These are phyloP conservation scores for Limnephilus marmoratus DNA, from an alignment of 2,888 invertebrate genomes.

Conservation along the genomic window DNA sequence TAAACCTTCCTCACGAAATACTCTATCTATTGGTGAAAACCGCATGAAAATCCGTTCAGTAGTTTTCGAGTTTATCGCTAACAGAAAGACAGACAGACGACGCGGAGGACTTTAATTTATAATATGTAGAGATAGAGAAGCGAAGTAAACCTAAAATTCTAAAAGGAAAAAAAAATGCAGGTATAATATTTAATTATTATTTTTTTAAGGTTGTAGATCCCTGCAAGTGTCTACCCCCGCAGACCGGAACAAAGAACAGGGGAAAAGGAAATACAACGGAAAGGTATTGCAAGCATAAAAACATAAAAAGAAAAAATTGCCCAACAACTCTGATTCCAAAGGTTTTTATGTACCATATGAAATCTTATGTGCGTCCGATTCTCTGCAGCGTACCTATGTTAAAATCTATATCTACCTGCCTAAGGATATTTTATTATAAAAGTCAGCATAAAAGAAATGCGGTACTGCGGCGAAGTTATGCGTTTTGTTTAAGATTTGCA, in stretches of 20 bases:
- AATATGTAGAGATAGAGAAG: too few relatives aligned
- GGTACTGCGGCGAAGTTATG: neutral
- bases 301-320: slow-evolving; percentile 30
- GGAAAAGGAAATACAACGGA: slow-evolving; percentile 61
- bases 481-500: slow-evolving; percentile 7
- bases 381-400: neutral
- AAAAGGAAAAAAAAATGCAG: too few relatives aligned
- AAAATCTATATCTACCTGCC: slow-evolving; percentile 2
- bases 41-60: too few relatives aligned
- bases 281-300: slow-evolving; percentile 52
- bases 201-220: neutral
- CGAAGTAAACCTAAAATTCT: too few relatives aligned
- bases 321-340: neutral
- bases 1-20: too few relatives aligned
- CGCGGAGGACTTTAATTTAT: too few relatives aligned
- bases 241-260: slow-evolving; percentile 54
- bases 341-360: slow-evolving; percentile 14
- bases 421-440: neutral
- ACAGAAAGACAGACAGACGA: too few relatives aligned
- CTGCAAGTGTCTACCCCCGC: slow-evolving; percentile 9
- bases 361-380: neutral
- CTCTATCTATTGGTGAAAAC: too few relatives aligned
- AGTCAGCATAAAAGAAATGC: slow-evolving; percentile 17
- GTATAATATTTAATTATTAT: neutral
- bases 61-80: too few relatives aligned